Base-by-base conservation (phyloP, 2,113 vertebrate genomes). In the Hepsetus odoe region DNA sequence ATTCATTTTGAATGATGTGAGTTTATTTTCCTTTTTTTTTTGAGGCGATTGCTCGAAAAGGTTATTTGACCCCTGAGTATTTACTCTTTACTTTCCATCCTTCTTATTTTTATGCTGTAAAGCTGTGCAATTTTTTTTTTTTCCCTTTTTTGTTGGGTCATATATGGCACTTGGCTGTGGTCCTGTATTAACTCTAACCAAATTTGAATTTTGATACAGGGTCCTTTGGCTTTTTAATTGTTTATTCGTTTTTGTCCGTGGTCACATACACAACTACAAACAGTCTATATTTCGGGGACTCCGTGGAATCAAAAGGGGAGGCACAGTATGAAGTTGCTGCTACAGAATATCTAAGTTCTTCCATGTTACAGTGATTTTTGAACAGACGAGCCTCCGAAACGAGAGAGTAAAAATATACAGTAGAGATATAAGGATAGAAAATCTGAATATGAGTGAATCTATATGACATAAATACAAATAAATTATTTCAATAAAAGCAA, bases 241-340 rank as follows among this genome's bases (percentile, higher is more conserved):
- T 74, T 91, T 69, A 92, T 91, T 69, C 92, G 66, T 86, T 81
- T 91, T 89, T 83, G 71, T 77, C 82, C 88, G 87, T 83, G 69
- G 89, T 88, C 77, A 86, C 87, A 92, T 82, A 87, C 89, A 90
- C 85, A 84, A 86, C 88, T 87, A 94, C 87, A 84, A 90, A 89
- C 87, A 89, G 75, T 87, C 90, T 92, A 92, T 91, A 85, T 90
- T 88, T 86, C 90, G 90, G 86, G 93, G 93, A 91, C 90, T 89
- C 92, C 93, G 95, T 93, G 92, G 97, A 99, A 99, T 98, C 97
- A 99, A 98, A 96, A 98, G 96, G 96, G 95, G 96, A 95, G 94
- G 97, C 96, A 98, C 95, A 99, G 96, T 99, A 98, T 98, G 96
- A 99, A 98, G 96, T 92, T 95, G 95, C 96, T 98, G 95, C 95